Conservation (phyloP, 2,797 vertebrate species). For the Syndactyla subalaris region DNA sequence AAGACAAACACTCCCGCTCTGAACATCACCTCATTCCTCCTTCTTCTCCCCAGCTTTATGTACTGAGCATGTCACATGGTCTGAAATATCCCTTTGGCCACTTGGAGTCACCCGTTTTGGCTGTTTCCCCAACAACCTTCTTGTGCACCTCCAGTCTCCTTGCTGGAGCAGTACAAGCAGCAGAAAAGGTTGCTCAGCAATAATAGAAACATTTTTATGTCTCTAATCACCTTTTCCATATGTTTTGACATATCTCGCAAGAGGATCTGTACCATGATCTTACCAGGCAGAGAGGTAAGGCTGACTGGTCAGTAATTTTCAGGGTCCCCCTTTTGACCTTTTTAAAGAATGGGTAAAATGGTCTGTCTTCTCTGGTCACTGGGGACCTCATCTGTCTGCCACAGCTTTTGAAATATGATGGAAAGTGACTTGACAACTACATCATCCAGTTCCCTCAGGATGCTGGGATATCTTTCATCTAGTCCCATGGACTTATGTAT, state of each 20-base stretch:
- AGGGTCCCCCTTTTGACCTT: rapidly evolving
- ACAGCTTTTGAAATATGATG: background rate
- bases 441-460: background rate
- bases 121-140: background rate
- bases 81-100: background rate
- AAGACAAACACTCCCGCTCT: background rate
- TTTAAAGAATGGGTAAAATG: background rate
- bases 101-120: background rate
- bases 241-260: background rate
- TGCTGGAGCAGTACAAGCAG: background rate
- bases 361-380: background rate
- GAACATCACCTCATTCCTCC: background rate
- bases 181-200: background rate
- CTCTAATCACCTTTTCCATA: background rate
- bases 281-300: background rate
- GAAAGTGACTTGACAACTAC: background rate
- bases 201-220: background rate
- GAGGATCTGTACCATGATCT: background rate
- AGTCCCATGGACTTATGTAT: rapidly evolving
- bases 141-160: background rate
- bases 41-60: background rate
- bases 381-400: background rate
- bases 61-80: background rate
- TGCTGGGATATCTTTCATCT: background rate
- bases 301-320: background rate